Evolutionary conservation across 2,888 invertebrate genomes (phyloP), one percentile per base, ranked within the genome.

Genomic region (Nymphalis polychloros): DNA sequence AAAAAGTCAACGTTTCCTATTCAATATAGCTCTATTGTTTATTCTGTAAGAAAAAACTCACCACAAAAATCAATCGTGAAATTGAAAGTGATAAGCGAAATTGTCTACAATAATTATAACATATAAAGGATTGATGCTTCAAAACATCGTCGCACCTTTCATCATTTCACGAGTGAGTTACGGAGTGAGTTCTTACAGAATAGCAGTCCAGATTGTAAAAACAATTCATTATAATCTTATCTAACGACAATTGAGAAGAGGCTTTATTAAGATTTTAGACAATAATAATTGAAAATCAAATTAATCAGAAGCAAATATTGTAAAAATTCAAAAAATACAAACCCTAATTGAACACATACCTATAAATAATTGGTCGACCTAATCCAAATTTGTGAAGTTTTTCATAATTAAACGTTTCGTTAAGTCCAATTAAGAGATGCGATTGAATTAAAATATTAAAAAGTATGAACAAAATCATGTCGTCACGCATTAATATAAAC

Each of bases 391-490:
- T 77, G 65, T 83, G 79, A 67, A 78, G 74, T 64, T 79, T 81
- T 70, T 84, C 88, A 76, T 83, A 86, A 61, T 74, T 73, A 77
- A 74, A 86, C 52, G 72, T 80, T 72, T 81, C 76, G 73, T 78
- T 76, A 71, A 75, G 75, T 63, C 55, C 63, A 60, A 70, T 46
- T 3, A 35, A 10, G 31, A 47, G 13, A n/a, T 57, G 27, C 31
- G 55, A 8, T 6, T 55, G n/a, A 20, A 52, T n/a, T 17, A 67
- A 35, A 17, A 68, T 53, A 65, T 31, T 62, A 53, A 70, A 57
- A 17, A 52, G 27, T n/a, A 57, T 57, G 48, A 76, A 79, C 72
- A 73, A 57, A 23, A 60, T 57, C 68, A 68, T 68, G 8, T 59
- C 50, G 20, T 27, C 31, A 55, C 48, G 16, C 16, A 46, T 46